phyloP scores from a whole-genome alignment of 2,113 vertebrate genomes.

The Muntiacus reevesi region DNA sequence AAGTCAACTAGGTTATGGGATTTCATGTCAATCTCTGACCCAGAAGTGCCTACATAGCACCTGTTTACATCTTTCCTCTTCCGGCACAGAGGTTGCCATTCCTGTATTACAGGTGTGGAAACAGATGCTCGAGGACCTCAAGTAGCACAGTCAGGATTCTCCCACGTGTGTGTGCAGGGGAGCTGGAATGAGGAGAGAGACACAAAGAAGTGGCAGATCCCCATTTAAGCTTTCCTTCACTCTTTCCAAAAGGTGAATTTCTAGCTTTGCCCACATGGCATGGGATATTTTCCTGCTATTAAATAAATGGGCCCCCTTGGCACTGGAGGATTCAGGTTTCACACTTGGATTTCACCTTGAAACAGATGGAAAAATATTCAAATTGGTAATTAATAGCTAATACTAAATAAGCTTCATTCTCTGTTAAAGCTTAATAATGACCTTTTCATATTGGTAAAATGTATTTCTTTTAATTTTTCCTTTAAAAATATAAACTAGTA shows the following conservation, averaged over 20 bases:
- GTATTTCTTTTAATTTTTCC: neutral
- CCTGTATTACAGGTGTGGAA: neutral
- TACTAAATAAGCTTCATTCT: neutral
- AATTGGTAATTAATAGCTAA: neutral
- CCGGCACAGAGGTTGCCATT: fast-evolving
- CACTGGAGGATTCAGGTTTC: fast-evolving
- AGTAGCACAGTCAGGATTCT: fast-evolving
- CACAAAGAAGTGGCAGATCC: fast-evolving
- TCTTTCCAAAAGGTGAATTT: neutral
- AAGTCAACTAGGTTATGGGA: fast-evolving
- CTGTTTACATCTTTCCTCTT: neutral
- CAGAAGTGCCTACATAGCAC: neutral
- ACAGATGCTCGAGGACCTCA: fast-evolving
- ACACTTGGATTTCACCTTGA: neutral
- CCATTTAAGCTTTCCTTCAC: neutral
- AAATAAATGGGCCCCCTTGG: fast-evolving
- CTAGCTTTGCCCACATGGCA: neutral
- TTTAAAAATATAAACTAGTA: neutral
- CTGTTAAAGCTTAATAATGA: neutral
- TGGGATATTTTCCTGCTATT: neutral
- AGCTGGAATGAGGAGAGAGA: neutral
- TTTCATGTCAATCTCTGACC: neutral
- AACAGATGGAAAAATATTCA: neutral
- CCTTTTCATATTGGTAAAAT: neutral
- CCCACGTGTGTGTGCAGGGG: neutral